These are phyloP conservation scores for Phenacoccus solenopsis DNA, from an alignment of 1,140 invertebrate species.

Conservation along the genomic window DNA sequence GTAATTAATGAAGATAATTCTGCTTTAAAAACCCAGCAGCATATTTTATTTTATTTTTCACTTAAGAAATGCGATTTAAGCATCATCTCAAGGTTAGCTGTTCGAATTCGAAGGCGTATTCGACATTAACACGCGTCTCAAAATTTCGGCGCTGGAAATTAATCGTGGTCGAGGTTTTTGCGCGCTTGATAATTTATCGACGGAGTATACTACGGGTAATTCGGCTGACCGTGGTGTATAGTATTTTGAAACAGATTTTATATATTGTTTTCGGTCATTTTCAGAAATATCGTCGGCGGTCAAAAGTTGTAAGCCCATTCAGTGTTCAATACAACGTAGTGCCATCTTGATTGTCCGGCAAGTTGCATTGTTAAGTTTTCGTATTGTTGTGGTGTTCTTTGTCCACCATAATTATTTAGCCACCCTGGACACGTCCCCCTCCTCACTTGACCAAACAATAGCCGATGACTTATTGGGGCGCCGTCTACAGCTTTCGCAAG, in stretches of 20 bases:
- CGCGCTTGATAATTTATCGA: too few species aligned
- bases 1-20: too few species aligned
- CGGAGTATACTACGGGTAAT: too few species aligned
- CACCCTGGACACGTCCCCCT: constrained; percentile 4
- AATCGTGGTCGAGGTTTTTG: too few species aligned
- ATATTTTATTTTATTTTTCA: too few species aligned
- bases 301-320: constrained; percentile 7
- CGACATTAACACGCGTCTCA: too few species aligned
- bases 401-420: constrained; percentile 14
- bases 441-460: constrained; percentile 11
- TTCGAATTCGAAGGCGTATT: too few species aligned
- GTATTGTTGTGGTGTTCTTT: constrained; percentile 15
- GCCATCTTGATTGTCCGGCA: constrained; percentile 15
- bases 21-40: too few species aligned
- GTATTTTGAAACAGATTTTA: background rate
- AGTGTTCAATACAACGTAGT: constrained; percentile 9
- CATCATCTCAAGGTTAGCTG: too few species aligned
- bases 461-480: constrained; percentile 16
- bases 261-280: constrained; percentile 10
- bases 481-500: constrained; percentile 14
- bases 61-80: too few species aligned
- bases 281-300: constrained; percentile 5
- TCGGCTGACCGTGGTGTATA: too few species aligned
- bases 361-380: constrained; percentile 18
- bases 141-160: too few species aligned